phyloP scores from a whole-genome alignment of 2,797 vertebrate species.

The Darevskia mixta region DNA sequence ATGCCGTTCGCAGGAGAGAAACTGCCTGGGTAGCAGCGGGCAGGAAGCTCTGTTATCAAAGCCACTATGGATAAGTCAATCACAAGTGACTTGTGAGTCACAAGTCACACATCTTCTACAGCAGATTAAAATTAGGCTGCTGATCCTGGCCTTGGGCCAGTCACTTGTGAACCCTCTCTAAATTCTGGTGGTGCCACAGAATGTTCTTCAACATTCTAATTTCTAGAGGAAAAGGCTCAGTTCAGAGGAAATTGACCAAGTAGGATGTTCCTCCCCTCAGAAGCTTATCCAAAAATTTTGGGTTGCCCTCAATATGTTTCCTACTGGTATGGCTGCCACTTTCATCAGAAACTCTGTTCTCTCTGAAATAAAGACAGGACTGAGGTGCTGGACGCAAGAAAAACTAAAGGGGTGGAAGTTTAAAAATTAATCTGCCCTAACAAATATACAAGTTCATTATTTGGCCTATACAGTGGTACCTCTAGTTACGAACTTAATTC shows the following conservation, averaged over 20 bases:
- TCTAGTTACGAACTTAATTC: no score
- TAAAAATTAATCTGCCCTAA: background rate
- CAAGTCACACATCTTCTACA: background rate
- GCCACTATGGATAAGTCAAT: background rate
- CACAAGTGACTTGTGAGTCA: background rate
- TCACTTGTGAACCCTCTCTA: background rate
- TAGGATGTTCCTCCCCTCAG: background rate
- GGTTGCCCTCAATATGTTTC: background rate
- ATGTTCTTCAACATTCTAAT: background rate
- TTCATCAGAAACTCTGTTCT: background rate
- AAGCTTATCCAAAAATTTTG: background rate
- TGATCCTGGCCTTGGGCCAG: background rate
- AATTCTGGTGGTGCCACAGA: background rate
- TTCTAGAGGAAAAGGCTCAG: background rate
- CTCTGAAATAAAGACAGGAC: background rate
- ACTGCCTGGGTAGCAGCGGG: background rate
- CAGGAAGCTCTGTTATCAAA: background rate
- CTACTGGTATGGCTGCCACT: background rate
- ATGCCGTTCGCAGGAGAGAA: background rate
- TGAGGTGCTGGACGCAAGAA: background rate
- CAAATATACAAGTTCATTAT: background rate
- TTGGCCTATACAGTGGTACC: no score
- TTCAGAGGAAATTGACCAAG: background rate
- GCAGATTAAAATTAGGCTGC: background rate
- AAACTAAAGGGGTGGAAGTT: background rate